Evolutionary conservation across 2,888 invertebrate species (phyloP), one percentile per base, ranked within the genome.

Genomic region (Cantharis flavilabris): DNA sequence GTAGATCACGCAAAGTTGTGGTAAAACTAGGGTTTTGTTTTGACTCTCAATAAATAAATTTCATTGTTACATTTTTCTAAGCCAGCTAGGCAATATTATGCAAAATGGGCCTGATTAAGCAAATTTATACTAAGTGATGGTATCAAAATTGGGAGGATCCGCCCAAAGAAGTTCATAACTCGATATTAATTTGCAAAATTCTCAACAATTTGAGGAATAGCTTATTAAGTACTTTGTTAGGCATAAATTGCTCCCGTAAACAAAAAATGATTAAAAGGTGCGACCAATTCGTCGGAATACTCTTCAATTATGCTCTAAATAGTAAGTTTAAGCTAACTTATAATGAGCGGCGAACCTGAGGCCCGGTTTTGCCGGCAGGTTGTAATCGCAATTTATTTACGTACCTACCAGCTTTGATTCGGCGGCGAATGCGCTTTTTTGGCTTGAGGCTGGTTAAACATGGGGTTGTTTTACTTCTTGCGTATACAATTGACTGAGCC

Each of bases 301-400:
- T 74, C 71, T 71, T 14, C 74, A 77, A 77, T 77, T 77, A 77
- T 33, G 69, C 67, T 62, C 65, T 70, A 77, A 73, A 73, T 76
- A 76, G 76, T 73, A 73, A 28, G 67, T 73, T 76, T 73, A 69
- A 73, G 70, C 65, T 65, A 69, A 64, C 70, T 70, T 76, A 71
- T 76, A 76, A 77, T 77, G 74, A 74, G 77, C 77, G 74, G 74
- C 71, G 64, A 64, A 65, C 71, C 75, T 62, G 64, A 28, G 75
- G 75, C 69, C 11, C 70, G 65, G 65, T 69, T 75, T 70, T 62
- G 16, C 14, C 76, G 72, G 65, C 72, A 76, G 76, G 14, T 67
- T 76, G 72, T 72, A 76, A 69, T 76, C 67, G 77, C 69, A 77
- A 77, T 75, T 75, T 77, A 77, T 77, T 77, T 77, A 77, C 71